phyloP scores from a whole-genome alignment of 2,797 vertebrate species.

The Pyrocephalus nanus region DNA sequence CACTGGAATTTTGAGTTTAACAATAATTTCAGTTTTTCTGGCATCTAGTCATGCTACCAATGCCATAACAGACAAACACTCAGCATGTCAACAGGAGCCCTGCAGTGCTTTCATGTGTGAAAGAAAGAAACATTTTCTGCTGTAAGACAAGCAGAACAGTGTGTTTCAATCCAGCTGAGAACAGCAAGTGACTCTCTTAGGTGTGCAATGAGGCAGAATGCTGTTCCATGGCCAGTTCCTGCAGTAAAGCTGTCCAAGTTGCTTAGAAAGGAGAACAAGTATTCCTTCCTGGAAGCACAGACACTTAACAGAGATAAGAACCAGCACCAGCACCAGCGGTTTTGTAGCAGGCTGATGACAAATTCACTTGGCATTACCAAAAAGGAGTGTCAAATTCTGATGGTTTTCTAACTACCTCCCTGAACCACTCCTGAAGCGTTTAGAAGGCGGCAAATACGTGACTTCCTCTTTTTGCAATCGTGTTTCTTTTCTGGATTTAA shows the following conservation, averaged over 20 bases:
- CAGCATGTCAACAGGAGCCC: background rate
- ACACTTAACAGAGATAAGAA: background rate
- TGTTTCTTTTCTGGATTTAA: background rate
- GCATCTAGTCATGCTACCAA: background rate
- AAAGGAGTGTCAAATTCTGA: background rate
- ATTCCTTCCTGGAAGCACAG: background rate
- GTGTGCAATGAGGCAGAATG: background rate
- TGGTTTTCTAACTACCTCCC: background rate
- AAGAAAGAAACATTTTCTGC: background rate
- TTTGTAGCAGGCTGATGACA: background rate
- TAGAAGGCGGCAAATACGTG: background rate
- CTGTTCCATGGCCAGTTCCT: background rate
- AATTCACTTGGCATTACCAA: background rate
- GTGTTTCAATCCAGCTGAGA: slow-evolving; percentile 5
- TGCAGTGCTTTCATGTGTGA: background rate
- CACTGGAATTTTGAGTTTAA: background rate
- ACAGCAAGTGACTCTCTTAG: background rate
- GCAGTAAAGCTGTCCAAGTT: background rate
- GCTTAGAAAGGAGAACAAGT: background rate
- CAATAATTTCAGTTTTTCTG: background rate
- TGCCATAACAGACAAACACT: background rate
- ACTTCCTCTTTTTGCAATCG: background rate
- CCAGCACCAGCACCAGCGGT: background rate
- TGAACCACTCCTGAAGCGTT: background rate
- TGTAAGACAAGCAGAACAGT: background rate